Evolutionary conservation across 2,113 vertebrate species (phyloP).

Genomic region (Ictalurus furcatus): DNA sequence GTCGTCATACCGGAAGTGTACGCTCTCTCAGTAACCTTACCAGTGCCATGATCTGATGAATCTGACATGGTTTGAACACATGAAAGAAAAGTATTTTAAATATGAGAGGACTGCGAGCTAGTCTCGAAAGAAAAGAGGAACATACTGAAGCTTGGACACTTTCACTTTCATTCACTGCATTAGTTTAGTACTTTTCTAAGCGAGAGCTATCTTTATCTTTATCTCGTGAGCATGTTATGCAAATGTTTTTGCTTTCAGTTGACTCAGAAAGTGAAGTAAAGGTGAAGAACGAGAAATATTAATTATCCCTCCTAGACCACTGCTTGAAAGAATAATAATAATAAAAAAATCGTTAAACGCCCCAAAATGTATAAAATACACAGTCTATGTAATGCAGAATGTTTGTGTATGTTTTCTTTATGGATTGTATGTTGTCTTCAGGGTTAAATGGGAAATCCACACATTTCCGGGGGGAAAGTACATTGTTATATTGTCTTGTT

Average conservation of each 20-base stretch:
- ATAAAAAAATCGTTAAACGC: not conserved
- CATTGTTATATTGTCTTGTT: not conserved
- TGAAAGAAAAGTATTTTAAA: not conserved
- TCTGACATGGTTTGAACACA: not conserved
- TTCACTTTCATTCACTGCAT: not conserved
- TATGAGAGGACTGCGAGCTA: not conserved
- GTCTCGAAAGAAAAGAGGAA: not conserved
- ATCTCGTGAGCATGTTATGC: not conserved
- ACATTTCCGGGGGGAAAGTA: not conserved
- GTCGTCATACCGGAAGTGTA: constrained; percentile 81
- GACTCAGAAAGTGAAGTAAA: not conserved
- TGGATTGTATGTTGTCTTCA: not conserved
- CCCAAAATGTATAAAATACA: not conserved
- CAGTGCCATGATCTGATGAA: constrained; percentile 84
- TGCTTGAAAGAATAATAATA: not conserved
- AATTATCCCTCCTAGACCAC: not conserved
- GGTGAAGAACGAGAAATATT: not conserved
- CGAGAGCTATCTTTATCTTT: not conserved
- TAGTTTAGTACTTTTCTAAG: not conserved
- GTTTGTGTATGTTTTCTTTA: not conserved
- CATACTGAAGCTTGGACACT: not conserved
- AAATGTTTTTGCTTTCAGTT: not conserved
- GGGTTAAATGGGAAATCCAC: not conserved
- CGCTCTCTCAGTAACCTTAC: constrained; percentile 89
- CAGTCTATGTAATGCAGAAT: not conserved